Base-by-base conservation (phyloP, 2,797 vertebrate species). In the Hypotaenidia okinawae region DNA sequence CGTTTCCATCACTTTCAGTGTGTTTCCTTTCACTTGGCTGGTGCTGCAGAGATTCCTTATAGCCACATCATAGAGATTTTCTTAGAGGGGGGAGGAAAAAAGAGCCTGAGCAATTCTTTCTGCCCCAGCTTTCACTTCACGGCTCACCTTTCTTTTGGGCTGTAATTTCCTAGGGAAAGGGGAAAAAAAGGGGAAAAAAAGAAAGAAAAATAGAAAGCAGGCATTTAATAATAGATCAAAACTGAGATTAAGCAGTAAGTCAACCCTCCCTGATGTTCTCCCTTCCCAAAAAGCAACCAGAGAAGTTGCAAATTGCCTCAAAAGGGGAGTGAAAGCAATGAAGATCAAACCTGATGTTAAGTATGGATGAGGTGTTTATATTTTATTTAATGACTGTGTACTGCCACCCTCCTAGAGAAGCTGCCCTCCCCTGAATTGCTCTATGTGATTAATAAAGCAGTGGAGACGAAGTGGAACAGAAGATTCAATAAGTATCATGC, bases 211-310 rank as follows among this genome's bases (percentile, higher is more conserved):
- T 59, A 49, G 28, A 37, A 81, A 78, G 49, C 67, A 80, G 39
- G 33, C 5, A 0, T 84, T 97, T 91, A 96, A 96, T 97, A 94
- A 96, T 96, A 94, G 91, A 96, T 95, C 87, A 96, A 90, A 97
- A 93, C 73, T 81, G 62, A 93, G 88, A 94, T 95, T 91, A 92
- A 7, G 55, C 91, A 88, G 77, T 69, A 93, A 84, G 73, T 63
- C 86, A 89, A 63, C 77, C 90, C 63, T 94, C 59, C 84, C 67
- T 62, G 77, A 33, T 12, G 3, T 67, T 69, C 76, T 84, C 23
- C 33, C 25, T 93, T 74, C 67, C 77, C 80, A 35, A 94, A 94
- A 92, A 70, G 47, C 85, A 79, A 52, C 73, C 37, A 72, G 74
- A 87, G 72, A 91, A 85, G 75, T 66, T 74, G 89, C 75, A 83